Conservation (phyloP, 2,113 vertebrate genomes). For the Ceuthmochares aereus region DNA sequence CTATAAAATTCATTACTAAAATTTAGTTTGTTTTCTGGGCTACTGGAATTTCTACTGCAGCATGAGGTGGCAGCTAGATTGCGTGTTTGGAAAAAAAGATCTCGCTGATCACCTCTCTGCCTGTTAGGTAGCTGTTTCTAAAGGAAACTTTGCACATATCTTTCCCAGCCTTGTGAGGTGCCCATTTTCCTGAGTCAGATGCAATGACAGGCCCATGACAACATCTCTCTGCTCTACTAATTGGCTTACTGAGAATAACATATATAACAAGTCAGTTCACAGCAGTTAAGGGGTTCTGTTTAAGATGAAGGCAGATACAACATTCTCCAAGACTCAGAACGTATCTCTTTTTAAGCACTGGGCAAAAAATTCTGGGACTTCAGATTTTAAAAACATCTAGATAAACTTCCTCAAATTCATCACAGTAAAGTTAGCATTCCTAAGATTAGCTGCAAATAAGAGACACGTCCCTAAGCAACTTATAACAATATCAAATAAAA, state of each 20-base stretch:
- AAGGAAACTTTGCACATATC: background rate
- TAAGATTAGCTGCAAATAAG: background rate
- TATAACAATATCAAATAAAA: constrained; percentile 1
- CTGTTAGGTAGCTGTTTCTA: background rate
- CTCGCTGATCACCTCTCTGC: background rate
- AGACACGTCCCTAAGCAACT: background rate
- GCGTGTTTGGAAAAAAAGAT: background rate
- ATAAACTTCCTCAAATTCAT: background rate
- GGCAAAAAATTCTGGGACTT: background rate
- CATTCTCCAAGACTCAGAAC: background rate
- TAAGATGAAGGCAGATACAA: background rate
- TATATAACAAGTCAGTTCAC: background rate
- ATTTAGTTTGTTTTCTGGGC: background rate
- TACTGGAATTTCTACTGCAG: background rate
- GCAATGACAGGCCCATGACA: background rate
- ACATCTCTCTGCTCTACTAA: background rate
- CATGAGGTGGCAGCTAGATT: background rate
- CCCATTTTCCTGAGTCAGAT: background rate
- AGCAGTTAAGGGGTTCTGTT: background rate
- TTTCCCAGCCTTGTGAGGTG: background rate
- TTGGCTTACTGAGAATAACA: background rate
- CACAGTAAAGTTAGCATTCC: background rate
- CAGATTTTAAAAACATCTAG: background rate
- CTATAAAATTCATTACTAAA: background rate
- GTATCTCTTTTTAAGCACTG: background rate